Evolutionary conservation across 1,140 invertebrate genomes (phyloP), one percentile per base, ranked within the genome.

Genomic region (Apis dorsata): DNA sequence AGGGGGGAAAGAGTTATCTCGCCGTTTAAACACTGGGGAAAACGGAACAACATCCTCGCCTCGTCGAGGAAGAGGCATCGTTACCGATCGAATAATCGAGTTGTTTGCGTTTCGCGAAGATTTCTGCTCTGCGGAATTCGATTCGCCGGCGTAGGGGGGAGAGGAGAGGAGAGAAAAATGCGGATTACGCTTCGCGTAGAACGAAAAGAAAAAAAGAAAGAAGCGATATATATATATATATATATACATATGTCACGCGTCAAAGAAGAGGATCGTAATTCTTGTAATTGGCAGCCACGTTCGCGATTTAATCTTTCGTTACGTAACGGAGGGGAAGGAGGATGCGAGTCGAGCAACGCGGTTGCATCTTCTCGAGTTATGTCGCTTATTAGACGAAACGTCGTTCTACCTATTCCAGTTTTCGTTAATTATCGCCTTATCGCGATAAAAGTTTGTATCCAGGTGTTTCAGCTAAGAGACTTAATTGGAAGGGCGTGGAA

Each of bases 261-360:
- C 24, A 5, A 60, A 59, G 49, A 65, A 80, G 12, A 9, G 17
- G 69, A 69, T 78, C 76, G 76, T 57, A 44, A 78, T 78, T 78
- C 21, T 44, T 19, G 8, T 53, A 73, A 80, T 73, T 73, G 69
- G 9, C n/a, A 12, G 44, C 5, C 68, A 24, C 55, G 28, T 28
- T 70, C 4, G 49, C 78, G 59, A 72, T 72, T 72, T 69, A 19
- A 51, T 44, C 49, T 53, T 73, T 44, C 79, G 59, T 73, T 63
- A 49, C 60, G 51, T 49, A 73, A 80, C 68, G n/a, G 13, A 13
- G 53, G 53, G 34, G 24, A 53, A 78, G 19, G 21, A 12, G 66
- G 19, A 13, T 11, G 17, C 34, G 59, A 60, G 2, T 0, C 60
- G 5, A 21, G 60, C n/a, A n/a, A n/a, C 15, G 13, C 11, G n/a